A percentile compares a stretch with the other conserved stretches of the same genome.
Evolutionary conservation across 2,113 vertebrate species (phyloP).

Genomic region (Danio rerio): GRCz12tu NC_133199.1:25135001-25135500

Average conservation of each 20-base stretch:
- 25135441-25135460: too few species aligned
- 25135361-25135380: too few species aligned
- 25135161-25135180: neutral
- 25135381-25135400: too few species aligned
- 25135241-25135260: neutral
- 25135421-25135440: too few species aligned
- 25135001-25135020: slow-evolving; percentile 78
- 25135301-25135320: too few species aligned
- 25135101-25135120: slow-evolving; percentile 69
- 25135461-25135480: too few species aligned
- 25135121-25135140: slow-evolving; percentile 55
- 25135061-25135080: slow-evolving; percentile 68
- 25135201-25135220: slow-evolving; percentile 9
- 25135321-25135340: too few species aligned
- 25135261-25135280: neutral
- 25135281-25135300: neutral
- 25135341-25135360: too few species aligned
- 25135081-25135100: slow-evolving; percentile 76
- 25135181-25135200: slow-evolving; percentile 15
- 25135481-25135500: too few species aligned
- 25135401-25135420: too few species aligned
- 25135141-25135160: slow-evolving; percentile 53
- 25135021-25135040: slow-evolving; percentile 81
- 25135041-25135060: slow-evolving; percentile 76
- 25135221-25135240: slow-evolving; percentile 1